Conservation (phyloP, 1,140 invertebrate species). For the Plectrocnemia conspersa region DNA sequence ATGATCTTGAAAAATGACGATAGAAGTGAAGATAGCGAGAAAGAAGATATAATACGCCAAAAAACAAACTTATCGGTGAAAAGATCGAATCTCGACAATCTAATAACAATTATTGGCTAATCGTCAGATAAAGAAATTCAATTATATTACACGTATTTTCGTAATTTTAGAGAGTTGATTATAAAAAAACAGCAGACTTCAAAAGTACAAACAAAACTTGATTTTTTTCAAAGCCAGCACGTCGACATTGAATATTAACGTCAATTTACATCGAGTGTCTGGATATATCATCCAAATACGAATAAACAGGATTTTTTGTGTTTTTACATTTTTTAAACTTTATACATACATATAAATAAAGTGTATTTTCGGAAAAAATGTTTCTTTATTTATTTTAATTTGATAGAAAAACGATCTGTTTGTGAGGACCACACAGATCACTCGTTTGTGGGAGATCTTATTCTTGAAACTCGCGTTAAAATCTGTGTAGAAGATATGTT, state of each 20-base stretch:
- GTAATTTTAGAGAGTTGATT: conserved; percentile 11
- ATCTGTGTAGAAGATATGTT: no score
- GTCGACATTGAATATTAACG: not conserved
- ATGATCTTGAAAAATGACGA: conserved; percentile 1
- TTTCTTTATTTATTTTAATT: no score
- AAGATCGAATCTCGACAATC: conserved; percentile 5
- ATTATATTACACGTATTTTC: conserved; percentile 9
- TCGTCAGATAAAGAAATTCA: conserved; percentile 9
- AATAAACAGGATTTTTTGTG: conserved; percentile 5
- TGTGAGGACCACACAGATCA: no score
- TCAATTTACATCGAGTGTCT: conserved; percentile 4
- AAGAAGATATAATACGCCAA: not conserved
- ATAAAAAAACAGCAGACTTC: conserved; percentile 12
- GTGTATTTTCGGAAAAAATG: no score
- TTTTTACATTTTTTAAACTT: conserved; percentile 1
- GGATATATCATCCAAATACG: conserved; percentile 1
- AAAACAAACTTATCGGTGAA: conserved; percentile 1
- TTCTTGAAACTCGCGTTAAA: no score
- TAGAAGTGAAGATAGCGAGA: conserved; percentile 5
- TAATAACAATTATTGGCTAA: conserved; percentile 6
- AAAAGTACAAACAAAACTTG: conserved; percentile 2
- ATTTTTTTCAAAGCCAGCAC: conserved; percentile 4
- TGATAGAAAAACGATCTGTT: no score
- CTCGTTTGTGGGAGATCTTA: no score
- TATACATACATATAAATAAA: no score